Base-by-base conservation (phyloP, 2,888 invertebrate genomes). In the Erynnis tages region DNA sequence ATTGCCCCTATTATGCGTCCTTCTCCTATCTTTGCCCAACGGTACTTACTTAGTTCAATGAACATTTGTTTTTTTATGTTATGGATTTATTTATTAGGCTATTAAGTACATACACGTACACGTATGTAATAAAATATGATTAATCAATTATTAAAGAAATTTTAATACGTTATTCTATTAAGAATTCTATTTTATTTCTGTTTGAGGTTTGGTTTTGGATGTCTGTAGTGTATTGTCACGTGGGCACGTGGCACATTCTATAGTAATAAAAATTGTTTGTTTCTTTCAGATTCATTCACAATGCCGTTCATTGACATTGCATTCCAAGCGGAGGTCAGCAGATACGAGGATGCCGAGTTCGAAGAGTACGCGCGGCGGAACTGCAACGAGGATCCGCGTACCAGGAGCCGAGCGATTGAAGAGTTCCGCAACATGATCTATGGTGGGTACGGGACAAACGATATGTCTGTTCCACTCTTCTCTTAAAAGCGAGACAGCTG, bases 231-330 rank as follows among this genome's bases (percentile, higher is more conserved):
- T 10, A 10, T 23, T 23, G 23, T 23, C 6, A 7, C 23, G 6
- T 8, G n/a, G 27, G 27, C 21, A 21, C 21, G 21, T 3, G 5
- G 3, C 3, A 21, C 21, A 4, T 21, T 21, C 21, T 2, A n/a
- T 27, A 4, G 3, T 21, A 21, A 21, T 21, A 29, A 10, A 10
- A 29, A 10, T 34, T 14, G 32, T 13, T 5, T 19, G 8, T 13
- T 11, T 44, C 10, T 30, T 3, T 2, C 25, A 25, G 19, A n/a
- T 14, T 35, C 4, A 6, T 21, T 6, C 10, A 56, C 19, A 7
- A 85, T 84, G 82, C 66, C 82, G 46, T 89, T 89, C 60, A 57
- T 85, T 6, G 82, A 88, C 47, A 84, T 89, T 46, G 87, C 84
- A 2, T 85, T 79, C 54, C 79, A 81, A 69, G 88, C 88, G 1